Evolutionary conservation across 2,113 vertebrate genomes (phyloP).

Genomic region (Orycteropus afer): DNA sequence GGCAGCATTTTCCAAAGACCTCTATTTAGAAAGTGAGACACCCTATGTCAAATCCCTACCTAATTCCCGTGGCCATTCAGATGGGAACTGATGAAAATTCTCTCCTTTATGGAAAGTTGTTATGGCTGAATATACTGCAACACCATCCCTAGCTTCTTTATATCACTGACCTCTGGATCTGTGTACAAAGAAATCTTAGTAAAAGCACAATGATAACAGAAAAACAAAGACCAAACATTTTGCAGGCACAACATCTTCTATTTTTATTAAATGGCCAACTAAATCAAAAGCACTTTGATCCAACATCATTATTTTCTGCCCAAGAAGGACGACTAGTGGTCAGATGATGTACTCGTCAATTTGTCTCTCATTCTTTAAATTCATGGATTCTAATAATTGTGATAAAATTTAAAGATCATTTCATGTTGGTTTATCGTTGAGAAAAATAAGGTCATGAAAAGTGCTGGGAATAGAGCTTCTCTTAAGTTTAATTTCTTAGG

Average conservation of each 20-base stretch:
- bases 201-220: background rate
- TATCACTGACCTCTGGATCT: background rate
- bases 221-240: background rate
- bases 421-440: background rate
- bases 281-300: background rate
- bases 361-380: background rate
- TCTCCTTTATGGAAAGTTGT: background rate
- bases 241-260: background rate
- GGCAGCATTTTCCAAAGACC: background rate
- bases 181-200: background rate
- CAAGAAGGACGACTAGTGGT: conserved; percentile 87
- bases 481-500: background rate
- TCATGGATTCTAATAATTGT: background rate
- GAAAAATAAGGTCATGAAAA: background rate
- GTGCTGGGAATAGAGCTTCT: background rate
- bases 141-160: background rate
- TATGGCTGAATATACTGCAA: background rate
- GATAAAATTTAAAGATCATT: background rate
- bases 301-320: conserved; percentile 56
- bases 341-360: conserved; percentile 29
- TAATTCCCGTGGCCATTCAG: background rate
- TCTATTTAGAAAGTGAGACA: background rate
- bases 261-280: background rate
- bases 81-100: background rate
- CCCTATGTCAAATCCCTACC: background rate